Evolutionary conservation across 2,797 vertebrate genomes (phyloP).

Genomic region (Hydrocynus forskahlii): DNA sequence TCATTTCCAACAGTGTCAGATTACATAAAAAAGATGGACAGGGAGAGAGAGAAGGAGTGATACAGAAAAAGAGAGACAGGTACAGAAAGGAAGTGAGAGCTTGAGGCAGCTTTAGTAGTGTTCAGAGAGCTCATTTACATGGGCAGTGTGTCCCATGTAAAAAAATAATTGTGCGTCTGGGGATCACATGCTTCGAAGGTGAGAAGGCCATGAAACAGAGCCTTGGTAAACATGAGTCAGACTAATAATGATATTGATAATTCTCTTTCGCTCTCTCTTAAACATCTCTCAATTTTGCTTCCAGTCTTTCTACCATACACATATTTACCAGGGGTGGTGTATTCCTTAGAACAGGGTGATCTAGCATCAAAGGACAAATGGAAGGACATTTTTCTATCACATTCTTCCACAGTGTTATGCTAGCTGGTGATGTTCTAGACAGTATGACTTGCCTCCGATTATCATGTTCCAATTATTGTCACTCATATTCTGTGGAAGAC

Average conservation of each 20-base stretch:
- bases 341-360: too few species aligned
- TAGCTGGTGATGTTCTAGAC: too few species aligned
- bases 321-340: too few species aligned
- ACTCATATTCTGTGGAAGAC: too few species aligned
- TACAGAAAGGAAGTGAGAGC: background rate
- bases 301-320: conserved; percentile 13
- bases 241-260: conserved; percentile 42
- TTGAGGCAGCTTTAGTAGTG: conserved; percentile 18
- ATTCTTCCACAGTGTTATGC: too few species aligned
- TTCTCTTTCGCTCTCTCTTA: conserved; percentile 26
- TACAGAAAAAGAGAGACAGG: background rate
- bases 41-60: background rate
- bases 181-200: conserved; percentile 54
- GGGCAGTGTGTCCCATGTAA: conserved; percentile 37
- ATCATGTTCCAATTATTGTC: too few species aligned
- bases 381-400: too few species aligned
- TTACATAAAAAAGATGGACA: conserved; percentile 29
- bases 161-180: conserved; percentile 61
- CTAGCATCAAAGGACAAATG: too few species aligned
- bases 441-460: too few species aligned
- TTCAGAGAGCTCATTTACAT: conserved; percentile 48
- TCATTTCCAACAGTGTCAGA: conserved; percentile 33
- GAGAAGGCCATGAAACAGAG: conserved; percentile 54
- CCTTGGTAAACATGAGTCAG: conserved; percentile 59
- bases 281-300: conserved; percentile 5